Base-by-base conservation (phyloP, 2,113 vertebrate genomes). In the Apteryx owenii region DNA sequence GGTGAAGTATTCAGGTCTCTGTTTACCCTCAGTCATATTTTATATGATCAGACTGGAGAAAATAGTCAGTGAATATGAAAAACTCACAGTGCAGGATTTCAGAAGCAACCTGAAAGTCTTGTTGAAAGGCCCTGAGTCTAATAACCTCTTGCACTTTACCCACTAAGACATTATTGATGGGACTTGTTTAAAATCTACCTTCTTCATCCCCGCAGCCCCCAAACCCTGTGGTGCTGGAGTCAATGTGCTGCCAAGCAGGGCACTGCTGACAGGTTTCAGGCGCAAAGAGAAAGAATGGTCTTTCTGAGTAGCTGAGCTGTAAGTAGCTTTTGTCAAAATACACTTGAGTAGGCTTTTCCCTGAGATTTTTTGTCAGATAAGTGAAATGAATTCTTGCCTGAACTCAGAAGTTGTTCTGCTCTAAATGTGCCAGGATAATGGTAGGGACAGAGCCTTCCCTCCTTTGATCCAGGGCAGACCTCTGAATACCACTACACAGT, bases 61-160 rank as follows among this genome's bases (percentile, higher is more conserved):
- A 87, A 80, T 60, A 89, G 51, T 82, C 7, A 7, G 38, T 76
- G 66, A 89, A 76, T 87, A 22, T 84, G 80, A 96, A 95, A 58
- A 93, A 50, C 15, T 33, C 60, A 54, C 50, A 29, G 50, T 90
- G 60, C 51, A 85, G 48, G 31, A 79, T 71, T 96, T 91, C 61
- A 61, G 77, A 81, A 65, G 66, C n/a, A 93, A 87, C 71, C 42
- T 18, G 28, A 72, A 94, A 85, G 53, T 33, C 48, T 85, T 56
- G 9, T 79, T 72, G 89, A 75, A 85, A 96, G 58, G 31, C 79
- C n/a, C 28, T 6, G 29, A 7, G 38, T 91, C 56, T 79, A 72
- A 89, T 73, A 87, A 70, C 70, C 78, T 89, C 58, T 87, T 95
- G 70, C 53, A 72, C 81, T 96, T 96, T 72, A 76, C 70, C 12